Conservation (phyloP, 2,888 invertebrate genomes). For the Darwinula stevensoni region DNA sequence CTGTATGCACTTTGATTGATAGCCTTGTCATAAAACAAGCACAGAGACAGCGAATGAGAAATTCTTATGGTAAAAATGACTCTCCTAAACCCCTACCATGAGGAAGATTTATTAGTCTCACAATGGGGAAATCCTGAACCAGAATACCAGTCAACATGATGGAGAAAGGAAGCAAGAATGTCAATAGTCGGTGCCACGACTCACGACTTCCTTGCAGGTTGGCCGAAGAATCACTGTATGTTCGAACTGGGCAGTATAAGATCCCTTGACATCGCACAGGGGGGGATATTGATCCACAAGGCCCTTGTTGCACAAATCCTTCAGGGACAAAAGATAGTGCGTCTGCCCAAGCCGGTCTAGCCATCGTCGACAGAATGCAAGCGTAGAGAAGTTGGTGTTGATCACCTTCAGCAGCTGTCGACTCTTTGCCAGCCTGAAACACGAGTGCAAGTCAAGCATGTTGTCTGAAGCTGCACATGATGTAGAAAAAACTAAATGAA, state of each 20-base stretch:
- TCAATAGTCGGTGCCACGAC: conserved; percentile 84
- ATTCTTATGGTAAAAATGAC: no score
- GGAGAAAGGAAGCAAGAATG: no score
- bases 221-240: conserved; percentile 91
- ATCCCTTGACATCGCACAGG: conserved; percentile 82
- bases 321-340: conserved; percentile 91
- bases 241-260: conserved; percentile 97
- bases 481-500: no score
- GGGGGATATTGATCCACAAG: conserved; percentile 97
- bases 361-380: conserved; percentile 98
- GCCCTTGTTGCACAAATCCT: conserved; percentile 90
- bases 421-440: conserved; percentile 66
- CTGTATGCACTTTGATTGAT: no score
- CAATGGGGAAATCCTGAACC: no score
- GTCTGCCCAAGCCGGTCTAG: conserved; percentile 84
- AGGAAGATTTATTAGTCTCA: no score
- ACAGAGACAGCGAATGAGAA: no score
- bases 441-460: no score
- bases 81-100: no score
- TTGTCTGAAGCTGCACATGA: no score
- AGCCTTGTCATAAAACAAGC: no score
- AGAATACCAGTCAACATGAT: no score
- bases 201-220: conserved; percentile 92
- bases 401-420: conserved; percentile 69
- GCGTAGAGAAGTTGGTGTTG: conserved; percentile 84